phyloP scores from a whole-genome alignment of 1,140 invertebrate species.

The Hyposmocoma kahamanoa region DNA sequence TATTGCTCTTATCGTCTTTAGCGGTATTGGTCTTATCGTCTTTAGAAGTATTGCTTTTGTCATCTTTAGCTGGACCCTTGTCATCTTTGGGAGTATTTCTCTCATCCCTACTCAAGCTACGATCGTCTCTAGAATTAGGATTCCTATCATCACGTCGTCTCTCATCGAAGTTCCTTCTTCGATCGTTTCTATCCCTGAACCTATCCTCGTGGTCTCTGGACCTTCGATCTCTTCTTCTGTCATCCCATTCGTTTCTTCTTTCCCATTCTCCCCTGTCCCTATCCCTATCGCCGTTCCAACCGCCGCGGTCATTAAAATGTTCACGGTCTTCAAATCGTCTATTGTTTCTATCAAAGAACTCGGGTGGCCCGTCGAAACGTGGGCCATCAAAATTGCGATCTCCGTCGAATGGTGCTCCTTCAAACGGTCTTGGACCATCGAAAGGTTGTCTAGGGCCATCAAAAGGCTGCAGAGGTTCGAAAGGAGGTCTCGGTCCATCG shows the following conservation, averaged over 20 bases:
- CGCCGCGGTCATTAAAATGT: slow-evolving; percentile 47
- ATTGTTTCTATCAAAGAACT: slow-evolving; percentile 54
- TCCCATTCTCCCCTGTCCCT: slow-evolving; percentile 43
- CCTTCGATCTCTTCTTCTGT: slow-evolving; percentile 39
- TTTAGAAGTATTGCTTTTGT: not conserved
- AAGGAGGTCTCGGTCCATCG: slow-evolving; percentile 43
- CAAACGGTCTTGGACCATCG: slow-evolving; percentile 29
- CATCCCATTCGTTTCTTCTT: slow-evolving; percentile 49
- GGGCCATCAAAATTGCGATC: slow-evolving; percentile 48
- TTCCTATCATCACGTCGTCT: slow-evolving; percentile 8
- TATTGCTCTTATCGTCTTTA: not conserved
- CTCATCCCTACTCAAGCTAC: not conserved
- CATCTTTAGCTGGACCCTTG: not conserved
- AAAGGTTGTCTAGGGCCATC: slow-evolving; percentile 38
- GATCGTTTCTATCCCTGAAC: slow-evolving; percentile 23
- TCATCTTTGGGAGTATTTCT: not conserved
- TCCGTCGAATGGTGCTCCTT: slow-evolving; percentile 42
- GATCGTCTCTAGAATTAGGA: not conserved
- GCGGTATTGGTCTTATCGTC: not conserved
- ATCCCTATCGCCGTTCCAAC: slow-evolving; percentile 49
- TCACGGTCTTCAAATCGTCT: slow-evolving; percentile 53
- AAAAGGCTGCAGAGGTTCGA: slow-evolving; percentile 50
- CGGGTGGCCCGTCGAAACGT: slow-evolving; percentile 42
- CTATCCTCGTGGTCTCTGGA: slow-evolving; percentile 35
- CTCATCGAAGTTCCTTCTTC: slow-evolving; percentile 26